Base-by-base conservation (phyloP, 35 echinoderm and acorn worm species). In the Patiria miniata region DNA sequence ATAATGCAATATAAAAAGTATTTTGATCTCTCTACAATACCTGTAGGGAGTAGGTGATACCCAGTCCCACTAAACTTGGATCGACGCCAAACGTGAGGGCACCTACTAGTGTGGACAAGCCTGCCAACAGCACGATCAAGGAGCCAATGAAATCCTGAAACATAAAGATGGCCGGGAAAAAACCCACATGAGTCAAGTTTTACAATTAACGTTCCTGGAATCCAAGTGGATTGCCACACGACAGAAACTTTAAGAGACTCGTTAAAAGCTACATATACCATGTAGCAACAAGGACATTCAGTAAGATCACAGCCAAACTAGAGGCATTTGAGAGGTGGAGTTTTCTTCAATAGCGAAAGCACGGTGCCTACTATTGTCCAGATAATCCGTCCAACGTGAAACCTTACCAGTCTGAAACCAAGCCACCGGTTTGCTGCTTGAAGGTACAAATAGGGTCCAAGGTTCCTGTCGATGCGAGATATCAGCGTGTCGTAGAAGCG, bases 401-500 rank as follows among this genome's bases (percentile, higher is more conserved):
- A n/a, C n/a, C 82, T 51, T 84, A 84, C 82, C 82, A 58, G 33
- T 8, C 57, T 51, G 18, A 28, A 59, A 51, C 42, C 82, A 3
- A 94, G 32, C 92, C 92, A 94, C 39, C 92, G 37, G 59, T 90
- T 90, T 18, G 68, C 77, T 21, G 87, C 79, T 18, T 94, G 87
- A 21, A 94, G 83, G 44, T 89, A 90, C 21, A 94, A 52, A 15
- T 83, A 82, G 1, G 92, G 87, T 36, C 77, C 59, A 22, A 59
- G 85, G 59, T 94, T 94, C 22, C 12, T 85, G 50, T 89, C 87
- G 28, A 94, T 89, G 54, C 80, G 84, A 15, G 77, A 38, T 39
- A 94, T 39, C 7, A 94, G 54, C 7, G 33, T 54, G 21, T 78
- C 51, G 39, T 80, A 89, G 36, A 94, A 94, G 10, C 92, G 87